These are phyloP conservation scores for Halictus rubicundus DNA, from an alignment of 1,140 invertebrate species.

Conservation along the genomic window DNA sequence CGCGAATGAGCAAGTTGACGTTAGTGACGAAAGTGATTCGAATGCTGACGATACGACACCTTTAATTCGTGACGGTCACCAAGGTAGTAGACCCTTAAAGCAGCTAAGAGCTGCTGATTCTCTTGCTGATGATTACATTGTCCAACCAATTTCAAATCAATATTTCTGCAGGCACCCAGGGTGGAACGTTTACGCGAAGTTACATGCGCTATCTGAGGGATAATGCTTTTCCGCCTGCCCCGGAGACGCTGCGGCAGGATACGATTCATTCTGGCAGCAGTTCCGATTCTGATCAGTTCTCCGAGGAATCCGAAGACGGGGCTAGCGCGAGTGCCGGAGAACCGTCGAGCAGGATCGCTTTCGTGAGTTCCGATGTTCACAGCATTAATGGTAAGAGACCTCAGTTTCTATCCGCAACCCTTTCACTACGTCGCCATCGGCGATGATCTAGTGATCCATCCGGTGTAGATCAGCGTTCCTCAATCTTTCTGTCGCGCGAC, in stretches of 20 bases:
- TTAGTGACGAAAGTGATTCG: conserved; percentile 85
- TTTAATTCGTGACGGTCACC: conserved; percentile 82
- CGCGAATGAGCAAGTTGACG: conserved; percentile 85
- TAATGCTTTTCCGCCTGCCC: conserved; percentile 75
- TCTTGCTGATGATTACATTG: too few relatives aligned
- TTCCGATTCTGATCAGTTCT: conserved; percentile 64
- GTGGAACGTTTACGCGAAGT: conserved; percentile 83
- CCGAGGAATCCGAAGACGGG: conserved; percentile 43
- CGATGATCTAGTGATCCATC: neutral
- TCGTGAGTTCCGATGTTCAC: conserved; percentile 72
- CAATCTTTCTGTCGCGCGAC: too few relatives aligned
- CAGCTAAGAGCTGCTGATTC: too few relatives aligned
- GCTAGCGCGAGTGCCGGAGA: conserved; percentile 49
- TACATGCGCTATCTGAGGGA: conserved; percentile 77
- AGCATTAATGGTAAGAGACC: conserved; percentile 75
- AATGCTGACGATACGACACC: conserved; percentile 86
- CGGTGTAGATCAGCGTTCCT: too few relatives aligned
- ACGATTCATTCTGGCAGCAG: conserved; percentile 47
- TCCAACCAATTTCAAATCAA: neutral
- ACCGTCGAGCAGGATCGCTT: conserved; percentile 60
- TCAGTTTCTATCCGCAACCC: neutral
- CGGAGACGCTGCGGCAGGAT: conserved; percentile 40
- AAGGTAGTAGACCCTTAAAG: conserved; percentile 51
- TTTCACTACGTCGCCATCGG: neutral
- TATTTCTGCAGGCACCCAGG: conserved; percentile 78